These are phyloP conservation scores for Sicus ferrugineus DNA, from an alignment of 2,888 invertebrate genomes.

Conservation along the genomic window DNA sequence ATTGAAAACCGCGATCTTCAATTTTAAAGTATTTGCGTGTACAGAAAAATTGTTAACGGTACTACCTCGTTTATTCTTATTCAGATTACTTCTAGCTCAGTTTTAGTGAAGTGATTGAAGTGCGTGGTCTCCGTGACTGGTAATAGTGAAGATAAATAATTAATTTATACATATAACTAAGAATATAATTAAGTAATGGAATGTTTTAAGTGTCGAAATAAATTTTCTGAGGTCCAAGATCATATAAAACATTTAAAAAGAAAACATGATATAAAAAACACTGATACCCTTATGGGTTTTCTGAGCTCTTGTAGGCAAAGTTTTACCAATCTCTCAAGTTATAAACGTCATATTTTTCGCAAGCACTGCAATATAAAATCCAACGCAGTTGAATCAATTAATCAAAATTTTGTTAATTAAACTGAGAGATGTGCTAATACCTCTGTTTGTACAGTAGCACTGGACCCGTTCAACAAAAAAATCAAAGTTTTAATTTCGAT, in stretches of 20 bases:
- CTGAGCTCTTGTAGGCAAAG: not conserved
- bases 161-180: not conserved
- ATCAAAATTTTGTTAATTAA: not conserved
- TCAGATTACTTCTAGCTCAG: not conserved
- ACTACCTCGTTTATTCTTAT: not conserved
- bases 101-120: not conserved
- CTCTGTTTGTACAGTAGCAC: not conserved
- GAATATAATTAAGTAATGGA: not conserved
- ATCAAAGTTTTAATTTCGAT: not conserved
- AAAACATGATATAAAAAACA: not conserved
- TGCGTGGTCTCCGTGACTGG: too few species aligned
- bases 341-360: not conserved
- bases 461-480: not conserved
- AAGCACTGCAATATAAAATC: not conserved
- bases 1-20: not conserved
- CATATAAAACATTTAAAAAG: not conserved
- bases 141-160: too few species aligned
- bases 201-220: slow-evolving; percentile 1
- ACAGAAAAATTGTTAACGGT: not conserved
- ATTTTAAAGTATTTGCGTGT: too few species aligned
- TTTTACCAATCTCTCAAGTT: not conserved
- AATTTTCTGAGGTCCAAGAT: not conserved
- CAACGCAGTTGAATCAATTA: too few species aligned
- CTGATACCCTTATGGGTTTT: not conserved
- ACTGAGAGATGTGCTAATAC: not conserved